Evolutionary conservation across 2,797 vertebrate species (phyloP), one percentile per base, ranked within the genome.

Genomic region (Natrix natrix): DNA sequence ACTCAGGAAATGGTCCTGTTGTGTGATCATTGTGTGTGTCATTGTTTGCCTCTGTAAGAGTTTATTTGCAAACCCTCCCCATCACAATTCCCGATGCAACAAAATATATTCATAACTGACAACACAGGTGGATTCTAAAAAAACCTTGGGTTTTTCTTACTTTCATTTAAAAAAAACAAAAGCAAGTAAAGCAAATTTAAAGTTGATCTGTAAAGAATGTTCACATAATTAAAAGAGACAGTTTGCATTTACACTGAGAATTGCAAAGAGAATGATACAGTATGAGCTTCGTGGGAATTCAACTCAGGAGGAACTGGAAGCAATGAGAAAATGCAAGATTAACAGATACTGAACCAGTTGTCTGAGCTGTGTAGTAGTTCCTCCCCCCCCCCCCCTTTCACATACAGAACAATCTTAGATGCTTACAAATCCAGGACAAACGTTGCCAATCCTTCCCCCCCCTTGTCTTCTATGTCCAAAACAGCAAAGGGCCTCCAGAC

Each of bases 361-460:
- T 14, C n/a, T 8, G n/a, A 20, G 14, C 28, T 86, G 86, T 69
- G 14, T 69, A 32, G 14, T 93, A 88, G 91, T 43, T 43, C 17
- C 91, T 94, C 90, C 43, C 24, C 26, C 74, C 1, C 92, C 48
- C 0, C 92, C 5, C 56, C 55, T 52, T 91, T 87, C 56, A 86
- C 55, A 86, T 61, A 60, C 20, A 87, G 59, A 89, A 54, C 91
- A 55, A 87, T 87, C 91, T 0, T 16, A 91, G 52, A 93, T 92
- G 95, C 94, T 88, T 94, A 74, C 90, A 91, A 52, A 92, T 26
- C 26, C 5, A 48, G 57, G 91, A 92, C 37, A 94, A 91, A 93
- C 28, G 12, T 48, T 89, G 90, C 91, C 86, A 93, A 86, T 92
- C 90, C 95, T 93, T 8, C 59, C 59, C 24, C 1, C 16, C 16